Evolutionary conservation across 2,888 invertebrate genomes (phyloP), one percentile per base, ranked within the genome.

Genomic region (Diaphora mendica): DNA sequence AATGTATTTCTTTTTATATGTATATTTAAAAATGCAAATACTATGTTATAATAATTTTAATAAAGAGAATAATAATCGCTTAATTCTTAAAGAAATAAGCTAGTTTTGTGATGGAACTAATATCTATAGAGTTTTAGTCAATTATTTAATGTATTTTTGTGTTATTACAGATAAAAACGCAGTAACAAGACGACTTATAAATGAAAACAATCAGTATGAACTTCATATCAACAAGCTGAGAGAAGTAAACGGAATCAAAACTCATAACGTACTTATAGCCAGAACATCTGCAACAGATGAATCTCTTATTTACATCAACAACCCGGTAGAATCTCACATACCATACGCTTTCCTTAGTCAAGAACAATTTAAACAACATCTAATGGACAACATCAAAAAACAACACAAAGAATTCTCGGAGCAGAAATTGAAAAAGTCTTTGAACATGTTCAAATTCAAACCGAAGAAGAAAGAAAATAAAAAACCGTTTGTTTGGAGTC

Each of bases 291-390:
- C 23, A 3, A 17, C 74, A 1, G 83, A 86, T 23, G 84, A 87
- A 20, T 86, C 91, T 13, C 73, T 91, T 0, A 89, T 95, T 59
- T 95, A 94, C 68, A 91, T 95, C 51, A 89, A 89, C 67, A 95
- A 95, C 71, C 95, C 95, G 0, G 89, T 95, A 0, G 95, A 95
- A 88, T 88, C 94, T 0, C 88, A 88, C 77, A 68, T 93, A 72
- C 92, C 95, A 0, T 86, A 92, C 7, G 83, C 94, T 0, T 94
- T 85, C 79, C 71, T 95, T 17, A 87, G 90, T 9, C 44, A 90
- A 62, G 87, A 91, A 62, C 90, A 93, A 79, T 94, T 95, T 71
- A 94, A 92, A 80, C 77, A 85, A 17, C 76, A 85, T 9, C 72
- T 95, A 48, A 77, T 79, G 0, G 77, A 87, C 13, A 85, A 91